These are phyloP conservation scores for Paramormyrops hopkinsi DNA, from an alignment of 2,797 vertebrate genomes.

Conservation along the genomic window DNA sequence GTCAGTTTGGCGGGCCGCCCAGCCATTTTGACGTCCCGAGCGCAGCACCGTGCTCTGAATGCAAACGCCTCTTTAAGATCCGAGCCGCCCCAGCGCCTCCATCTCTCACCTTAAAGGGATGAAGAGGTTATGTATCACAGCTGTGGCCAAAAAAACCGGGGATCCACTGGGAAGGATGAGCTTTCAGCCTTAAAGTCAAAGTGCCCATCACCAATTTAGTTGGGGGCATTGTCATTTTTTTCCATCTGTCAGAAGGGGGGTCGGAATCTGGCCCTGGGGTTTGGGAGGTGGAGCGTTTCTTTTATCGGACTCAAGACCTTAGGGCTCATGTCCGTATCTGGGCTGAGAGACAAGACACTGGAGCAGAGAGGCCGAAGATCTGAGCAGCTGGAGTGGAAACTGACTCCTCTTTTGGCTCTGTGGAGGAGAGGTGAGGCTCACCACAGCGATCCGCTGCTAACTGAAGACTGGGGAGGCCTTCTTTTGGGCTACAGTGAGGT, in stretches of 20 bases:
- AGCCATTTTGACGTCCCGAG: background rate
- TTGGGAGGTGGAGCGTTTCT: slow-evolving; percentile 46
- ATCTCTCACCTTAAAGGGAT: background rate
- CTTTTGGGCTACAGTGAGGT: background rate
- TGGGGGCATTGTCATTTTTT: slow-evolving; percentile 59
- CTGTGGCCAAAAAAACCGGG: background rate
- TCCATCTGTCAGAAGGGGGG: slow-evolving; percentile 46
- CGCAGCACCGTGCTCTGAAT: slow-evolving; percentile 27
- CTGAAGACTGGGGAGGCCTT: slow-evolving; percentile 32
- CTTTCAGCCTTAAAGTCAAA: slow-evolving; percentile 51
- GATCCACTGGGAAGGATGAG: background rate
- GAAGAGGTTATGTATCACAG: background rate
- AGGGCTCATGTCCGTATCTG: slow-evolving; percentile 42
- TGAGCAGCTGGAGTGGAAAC: slow-evolving; percentile 47
- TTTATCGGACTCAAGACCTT: slow-evolving; percentile 44
- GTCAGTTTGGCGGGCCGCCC: slow-evolving; percentile 16
- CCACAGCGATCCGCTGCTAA: slow-evolving; percentile 37
- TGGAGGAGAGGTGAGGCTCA: slow-evolving; percentile 39
- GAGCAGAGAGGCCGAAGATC: slow-evolving; percentile 44
- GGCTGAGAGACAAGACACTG: slow-evolving; percentile 24
- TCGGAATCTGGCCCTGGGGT: slow-evolving; percentile 49
- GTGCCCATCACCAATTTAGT: slow-evolving; percentile 60
- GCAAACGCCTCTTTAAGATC: slow-evolving; percentile 16
- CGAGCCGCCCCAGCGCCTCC: background rate
- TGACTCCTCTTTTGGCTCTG: slow-evolving; percentile 46